Evolutionary conservation across 2,113 vertebrate genomes (phyloP), one percentile per base, ranked within the genome.

Genomic region (Hiodon alosoides): DNA sequence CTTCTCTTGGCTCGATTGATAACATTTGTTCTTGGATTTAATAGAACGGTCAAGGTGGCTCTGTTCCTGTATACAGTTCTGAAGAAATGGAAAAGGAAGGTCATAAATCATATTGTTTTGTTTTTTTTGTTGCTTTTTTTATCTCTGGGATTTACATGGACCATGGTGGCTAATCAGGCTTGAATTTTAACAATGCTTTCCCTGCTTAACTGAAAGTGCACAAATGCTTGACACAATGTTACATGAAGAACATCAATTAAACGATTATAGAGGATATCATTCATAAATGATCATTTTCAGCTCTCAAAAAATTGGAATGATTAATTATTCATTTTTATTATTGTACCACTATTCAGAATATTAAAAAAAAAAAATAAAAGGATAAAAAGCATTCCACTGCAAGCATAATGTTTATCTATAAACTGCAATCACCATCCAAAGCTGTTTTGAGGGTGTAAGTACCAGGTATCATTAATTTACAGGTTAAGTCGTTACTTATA

Each of bases 11-110:
- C 85, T 93, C 93, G 85, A 93, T 89, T 91, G 92, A 92, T 93
- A 90, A 90, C 91, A 90, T 92, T 90, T 89, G 80, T 86, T 88
- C 84, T 84, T 83, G 84, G 82, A 91, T 91, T 90, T 89, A 92
- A 91, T 88, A 86, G 85, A 64, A 77, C 85, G 91, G 87, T 87
- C 90, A 88, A 90, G 92, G 90, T 90, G 88, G 92, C 91, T 87
- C 86, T 88, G 88, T 91, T 92, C 82, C 82, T 85, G 86, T 83
- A 84, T 87, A 83, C 83, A 86, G 85, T 90, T 89, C 86, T 90
- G 78, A 78, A 83, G 78, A 80, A 82, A 86, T 86, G 86, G 83
- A 85, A 84, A 65, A 71, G 70, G 78, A 69, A 79, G 59, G 75
- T 77, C 81, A 85, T 90, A 84, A 87, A 89, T 90, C 89, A 90